Evolutionary conservation across 2,888 invertebrate genomes (phyloP).

Genomic region (Elaeidobius kamerunicus): DNA sequence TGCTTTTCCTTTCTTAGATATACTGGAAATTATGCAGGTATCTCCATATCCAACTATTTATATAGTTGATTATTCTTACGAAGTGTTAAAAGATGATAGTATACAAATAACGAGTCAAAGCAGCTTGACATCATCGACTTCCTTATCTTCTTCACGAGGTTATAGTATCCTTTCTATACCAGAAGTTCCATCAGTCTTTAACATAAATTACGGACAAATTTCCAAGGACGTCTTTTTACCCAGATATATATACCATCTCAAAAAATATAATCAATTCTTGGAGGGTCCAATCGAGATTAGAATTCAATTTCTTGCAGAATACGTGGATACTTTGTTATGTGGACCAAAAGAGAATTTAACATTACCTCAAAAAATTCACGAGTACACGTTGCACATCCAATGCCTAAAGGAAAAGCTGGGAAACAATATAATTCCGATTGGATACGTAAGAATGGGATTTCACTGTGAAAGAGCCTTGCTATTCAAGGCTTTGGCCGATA

Average conservation of each 20-base stretch:
- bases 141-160: background rate
- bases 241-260: conserved; percentile 36
- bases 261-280: conserved; percentile 30
- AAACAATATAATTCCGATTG: conserved; percentile 53
- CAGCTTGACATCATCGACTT: conserved; percentile 1
- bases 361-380: conserved; percentile 38
- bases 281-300: conserved; percentile 31
- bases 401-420: conserved; percentile 43
- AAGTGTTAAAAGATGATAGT: conserved; percentile 21
- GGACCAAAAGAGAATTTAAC: conserved; percentile 36
- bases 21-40: conserved; percentile 37
- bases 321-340: conserved; percentile 39
- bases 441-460: conserved; percentile 51
- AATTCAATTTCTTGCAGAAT: conserved; percentile 39
- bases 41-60: conserved; percentile 41
- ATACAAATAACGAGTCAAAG: conserved; percentile 4
- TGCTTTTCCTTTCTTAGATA: conserved; percentile 44
- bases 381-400: conserved; percentile 39
- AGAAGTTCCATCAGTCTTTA: conserved; percentile 9
- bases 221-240: conserved; percentile 39
- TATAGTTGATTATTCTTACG: conserved; percentile 41
- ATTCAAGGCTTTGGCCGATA: conserved; percentile 54
- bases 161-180: conserved; percentile 1
- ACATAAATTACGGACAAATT: conserved; percentile 35
- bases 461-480: conserved; percentile 54